Percentiles rank a stretch among this genome's conserved stretches.
Conservation (phyloP, 2,797 vertebrate species). For the Oreochromis mossambicus region DNA sequence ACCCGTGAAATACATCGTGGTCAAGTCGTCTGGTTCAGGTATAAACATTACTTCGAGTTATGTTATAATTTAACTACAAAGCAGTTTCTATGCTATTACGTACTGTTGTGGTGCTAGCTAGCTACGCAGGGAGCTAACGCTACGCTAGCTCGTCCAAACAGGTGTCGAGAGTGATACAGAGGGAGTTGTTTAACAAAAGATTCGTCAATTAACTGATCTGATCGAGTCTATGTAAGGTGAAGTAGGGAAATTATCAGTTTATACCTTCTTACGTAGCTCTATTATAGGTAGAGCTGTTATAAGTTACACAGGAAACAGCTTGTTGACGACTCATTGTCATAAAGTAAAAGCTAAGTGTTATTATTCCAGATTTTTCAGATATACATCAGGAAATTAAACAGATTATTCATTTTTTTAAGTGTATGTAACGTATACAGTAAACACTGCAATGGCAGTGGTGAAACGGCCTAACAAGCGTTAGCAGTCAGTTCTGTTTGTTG, state of each 20-base stretch:
- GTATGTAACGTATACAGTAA: not conserved
- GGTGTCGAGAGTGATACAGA: conserved; percentile 6
- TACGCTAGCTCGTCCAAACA: conserved; percentile 30
- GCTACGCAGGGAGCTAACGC: conserved; percentile 32
- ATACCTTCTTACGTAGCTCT: not conserved
- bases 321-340: not conserved
- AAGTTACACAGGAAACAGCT: not conserved
- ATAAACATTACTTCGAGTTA: not conserved
- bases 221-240: fast-evolving
- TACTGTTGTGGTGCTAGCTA: not conserved
- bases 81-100: not conserved
- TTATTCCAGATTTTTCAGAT: not conserved
- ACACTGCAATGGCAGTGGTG: not conserved
- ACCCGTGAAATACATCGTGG: conserved; percentile 56
- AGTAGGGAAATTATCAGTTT: not conserved
- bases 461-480: conserved; percentile 30
- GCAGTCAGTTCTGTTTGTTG: not conserved
- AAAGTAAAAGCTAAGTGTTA: not conserved
- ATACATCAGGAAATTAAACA: not conserved
- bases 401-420: not conserved
- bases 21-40: conserved; percentile 71
- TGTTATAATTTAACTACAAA: not conserved
- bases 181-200: not conserved
- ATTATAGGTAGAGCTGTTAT: not conserved
- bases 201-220: not conserved